These are phyloP conservation scores for human (Homo sapiens) DNA, from an alignment of 2,113 vertebrate genomes.

Conservation along the genomic window DNA sequence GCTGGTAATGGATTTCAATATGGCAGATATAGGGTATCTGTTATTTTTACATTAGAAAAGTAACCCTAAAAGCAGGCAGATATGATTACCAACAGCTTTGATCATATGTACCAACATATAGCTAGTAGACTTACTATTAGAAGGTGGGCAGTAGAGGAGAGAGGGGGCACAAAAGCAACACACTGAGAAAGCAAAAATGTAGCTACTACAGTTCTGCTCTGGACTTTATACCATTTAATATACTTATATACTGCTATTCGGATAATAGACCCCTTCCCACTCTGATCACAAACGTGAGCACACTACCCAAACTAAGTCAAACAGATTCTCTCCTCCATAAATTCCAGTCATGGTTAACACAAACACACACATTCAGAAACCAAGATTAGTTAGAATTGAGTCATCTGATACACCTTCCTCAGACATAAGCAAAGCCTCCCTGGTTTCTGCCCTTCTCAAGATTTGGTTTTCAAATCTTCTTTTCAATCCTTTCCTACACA, in stretches of 20 bases:
- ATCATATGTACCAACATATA: neutral
- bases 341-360: neutral
- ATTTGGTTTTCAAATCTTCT: neutral
- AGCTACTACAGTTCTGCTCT: neutral
- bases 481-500: neutral
- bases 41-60: neutral
- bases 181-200: neutral
- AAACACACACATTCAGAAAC: neutral
- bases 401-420: neutral
- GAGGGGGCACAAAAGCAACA: neutral
- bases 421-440: neutral
- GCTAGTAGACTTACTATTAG: neutral
- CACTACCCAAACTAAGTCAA: neutral
- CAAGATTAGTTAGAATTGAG: neutral
- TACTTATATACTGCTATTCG: neutral
- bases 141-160: neutral
- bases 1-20: neutral
- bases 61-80: neutral
- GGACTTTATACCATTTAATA: neutral
- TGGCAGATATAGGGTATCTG: neutral
- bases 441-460: neutral
- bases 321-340: neutral
- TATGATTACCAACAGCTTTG: neutral
- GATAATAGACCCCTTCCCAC: neutral
- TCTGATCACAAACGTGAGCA: neutral